Base-by-base conservation (phyloP, 2,113 vertebrate genomes). In the Sebastes schlegelii region DNA sequence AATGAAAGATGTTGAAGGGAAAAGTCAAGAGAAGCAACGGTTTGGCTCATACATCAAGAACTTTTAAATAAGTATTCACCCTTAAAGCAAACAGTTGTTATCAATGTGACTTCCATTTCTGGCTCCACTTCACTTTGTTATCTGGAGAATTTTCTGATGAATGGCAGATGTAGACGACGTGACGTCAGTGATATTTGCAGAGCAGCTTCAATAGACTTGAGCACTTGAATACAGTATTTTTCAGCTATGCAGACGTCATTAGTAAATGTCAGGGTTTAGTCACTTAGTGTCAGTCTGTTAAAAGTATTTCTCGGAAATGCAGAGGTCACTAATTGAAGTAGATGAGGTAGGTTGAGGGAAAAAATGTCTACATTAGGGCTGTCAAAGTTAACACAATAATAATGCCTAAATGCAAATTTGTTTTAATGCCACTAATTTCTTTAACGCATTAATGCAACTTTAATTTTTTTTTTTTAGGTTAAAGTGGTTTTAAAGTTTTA, bases 191-290 rank as follows among this genome's bases (percentile, higher is more conserved):
- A 14, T 51, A 21, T 76, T 66, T 71, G 16, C 48, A 74, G 57
- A 61, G 60, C 34, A 73, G 58, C 71, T 61, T 70, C 34, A 82
- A 7, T 2, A 52, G 54, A 21, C 2, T 49, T 7, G 11, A 40
- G 5, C 1, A 57, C n/a, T 79, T n/a, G 49, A 57, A 69, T 42
- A 9, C 6, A 21, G 2, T 7, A 7, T 62, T 64, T 26, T 72
- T 68, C 9, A 23, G 48, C 43, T 48, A 17, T 17, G 0, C 21
- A 55, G 52, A 73, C 54, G 17, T 73, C 9, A 58, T 23, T 64
- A 12, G 8, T 67, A 61, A 84, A 62, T 43, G 70, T 68, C 48
- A 55, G 17, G 16, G 2, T 60, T 80, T 40, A 52, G 62, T 82
- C 78, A 21, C 14, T 57, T 2, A 14, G 4, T 19, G 46, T 68